Evolutionary conservation across 1,140 invertebrate genomes (phyloP).

Genomic region (Bombus soroeensis): DNA sequence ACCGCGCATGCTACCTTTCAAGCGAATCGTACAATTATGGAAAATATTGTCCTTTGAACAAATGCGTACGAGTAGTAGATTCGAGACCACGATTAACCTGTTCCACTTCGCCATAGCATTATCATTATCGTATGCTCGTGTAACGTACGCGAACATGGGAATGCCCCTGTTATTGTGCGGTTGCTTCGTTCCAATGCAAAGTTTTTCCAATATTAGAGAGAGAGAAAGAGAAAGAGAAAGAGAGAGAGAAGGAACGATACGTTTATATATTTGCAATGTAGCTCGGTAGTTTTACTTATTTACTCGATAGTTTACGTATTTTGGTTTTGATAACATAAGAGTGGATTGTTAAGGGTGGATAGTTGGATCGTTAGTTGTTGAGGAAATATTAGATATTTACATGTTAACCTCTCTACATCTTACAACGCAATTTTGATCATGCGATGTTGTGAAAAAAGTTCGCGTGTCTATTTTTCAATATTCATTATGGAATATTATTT

Average conservation of each 20-base stretch:
- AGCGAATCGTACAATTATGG: background rate
- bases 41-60: background rate
- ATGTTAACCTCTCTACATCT: fast-evolving
- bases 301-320: background rate
- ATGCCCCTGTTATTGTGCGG: background rate
- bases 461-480: background rate
- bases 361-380: background rate
- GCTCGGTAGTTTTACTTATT: too few species aligned
- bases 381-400: background rate
- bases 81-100: slow-evolving; percentile 30
- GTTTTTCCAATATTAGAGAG: slow-evolving; percentile 6
- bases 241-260: too few species aligned
- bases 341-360: background rate
- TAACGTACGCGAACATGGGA: background rate
- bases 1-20: background rate
- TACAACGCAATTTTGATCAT: too few species aligned
- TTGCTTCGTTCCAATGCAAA: background rate
- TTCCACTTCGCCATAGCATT: slow-evolving; percentile 31
- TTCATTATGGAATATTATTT: background rate
- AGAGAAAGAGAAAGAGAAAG: background rate
- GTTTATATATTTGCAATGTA: background rate
- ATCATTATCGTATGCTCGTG: slow-evolving; percentile 27
- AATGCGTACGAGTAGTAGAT: background rate
- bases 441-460: too few species aligned
- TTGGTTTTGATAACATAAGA: too few species aligned